Conservation (phyloP, 1,140 invertebrate species). For the Listronotus bonariensis region DNA sequence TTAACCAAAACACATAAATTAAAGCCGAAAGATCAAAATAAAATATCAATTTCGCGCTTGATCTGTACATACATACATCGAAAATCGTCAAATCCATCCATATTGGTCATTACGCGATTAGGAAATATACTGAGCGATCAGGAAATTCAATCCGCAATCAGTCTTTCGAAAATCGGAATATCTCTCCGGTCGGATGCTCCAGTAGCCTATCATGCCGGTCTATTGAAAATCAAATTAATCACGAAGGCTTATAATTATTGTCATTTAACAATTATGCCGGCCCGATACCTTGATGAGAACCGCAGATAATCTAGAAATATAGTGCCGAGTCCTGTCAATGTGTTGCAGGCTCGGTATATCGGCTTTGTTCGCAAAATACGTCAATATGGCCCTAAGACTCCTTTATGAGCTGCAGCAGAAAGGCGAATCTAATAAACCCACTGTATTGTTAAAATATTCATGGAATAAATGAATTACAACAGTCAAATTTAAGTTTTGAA, state of each 20-base stretch:
- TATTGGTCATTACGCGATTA: too few species aligned
- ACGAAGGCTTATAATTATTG: slow-evolving; percentile 20
- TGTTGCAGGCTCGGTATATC: not conserved
- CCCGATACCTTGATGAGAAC: slow-evolving; percentile 14
- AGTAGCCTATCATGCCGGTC: slow-evolving; percentile 10
- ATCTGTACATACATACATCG: too few species aligned
- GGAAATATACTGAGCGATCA: slow-evolving; percentile 4
- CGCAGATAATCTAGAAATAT: slow-evolving; percentile 17
- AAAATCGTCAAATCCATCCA: too few species aligned
- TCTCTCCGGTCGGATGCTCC: slow-evolving; percentile 10
- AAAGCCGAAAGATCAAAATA: too few species aligned
- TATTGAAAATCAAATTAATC: slow-evolving; percentile 13
- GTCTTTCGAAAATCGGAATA: slow-evolving; percentile 16
- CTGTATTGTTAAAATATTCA: slow-evolving; percentile 14
- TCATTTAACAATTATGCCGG: slow-evolving; percentile 21
- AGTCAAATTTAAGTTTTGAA: not conserved
- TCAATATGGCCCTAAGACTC: slow-evolving; percentile 5
- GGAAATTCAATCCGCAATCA: slow-evolving; percentile 6
- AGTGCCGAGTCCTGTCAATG: not conserved
- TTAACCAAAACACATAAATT: too few species aligned
- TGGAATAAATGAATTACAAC: slow-evolving; percentile 2
- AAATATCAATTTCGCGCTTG: too few species aligned
- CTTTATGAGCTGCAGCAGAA: not conserved
- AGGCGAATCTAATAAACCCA: slow-evolving; percentile 6
- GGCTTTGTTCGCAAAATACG: not conserved